These are phyloP conservation scores for Lepetodrilus schrolli DNA, from an alignment of 2,888 invertebrate genomes.

Conservation along the genomic window DNA sequence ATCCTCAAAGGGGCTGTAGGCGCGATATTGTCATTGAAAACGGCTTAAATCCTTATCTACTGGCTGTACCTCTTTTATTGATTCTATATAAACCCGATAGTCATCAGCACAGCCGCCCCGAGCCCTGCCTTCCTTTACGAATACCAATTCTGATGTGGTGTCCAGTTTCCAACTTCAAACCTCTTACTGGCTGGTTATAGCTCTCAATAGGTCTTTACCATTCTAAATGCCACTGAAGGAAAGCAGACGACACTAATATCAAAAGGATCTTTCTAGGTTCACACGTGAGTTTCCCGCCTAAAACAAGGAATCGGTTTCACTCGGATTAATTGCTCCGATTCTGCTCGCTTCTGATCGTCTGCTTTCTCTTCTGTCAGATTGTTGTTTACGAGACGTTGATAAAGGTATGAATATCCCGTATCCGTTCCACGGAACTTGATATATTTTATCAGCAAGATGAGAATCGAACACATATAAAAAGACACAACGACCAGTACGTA, in stretches of 20 bases:
- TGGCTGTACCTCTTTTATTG: slow-evolving; percentile 13
- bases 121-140: background rate
- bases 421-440: slow-evolving; percentile 34
- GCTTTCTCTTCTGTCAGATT: background rate
- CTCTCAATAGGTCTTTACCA: background rate
- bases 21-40: slow-evolving; percentile 35
- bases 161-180: slow-evolving; percentile 22
- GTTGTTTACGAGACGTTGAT: slow-evolving; percentile 8
- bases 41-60: slow-evolving; percentile 25
- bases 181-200: slow-evolving; percentile 1
- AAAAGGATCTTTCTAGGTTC: background rate
- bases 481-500: slow-evolving; percentile 28
- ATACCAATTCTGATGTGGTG: background rate
- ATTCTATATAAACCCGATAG: slow-evolving; percentile 19
- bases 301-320: slow-evolving; percentile 29
- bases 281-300: slow-evolving; percentile 29
- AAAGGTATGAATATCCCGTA: background rate
- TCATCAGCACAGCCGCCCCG: background rate
- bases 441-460: slow-evolving; percentile 26
- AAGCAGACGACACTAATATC: slow-evolving; percentile 22
- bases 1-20: background rate
- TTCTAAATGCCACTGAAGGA: background rate
- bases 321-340: slow-evolving; percentile 13
- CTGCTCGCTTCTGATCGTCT: slow-evolving; percentile 10
- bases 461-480: slow-evolving; percentile 26